Conservation (phyloP, 2,113 vertebrate species). For the Mormyrus lacerda region DNA sequence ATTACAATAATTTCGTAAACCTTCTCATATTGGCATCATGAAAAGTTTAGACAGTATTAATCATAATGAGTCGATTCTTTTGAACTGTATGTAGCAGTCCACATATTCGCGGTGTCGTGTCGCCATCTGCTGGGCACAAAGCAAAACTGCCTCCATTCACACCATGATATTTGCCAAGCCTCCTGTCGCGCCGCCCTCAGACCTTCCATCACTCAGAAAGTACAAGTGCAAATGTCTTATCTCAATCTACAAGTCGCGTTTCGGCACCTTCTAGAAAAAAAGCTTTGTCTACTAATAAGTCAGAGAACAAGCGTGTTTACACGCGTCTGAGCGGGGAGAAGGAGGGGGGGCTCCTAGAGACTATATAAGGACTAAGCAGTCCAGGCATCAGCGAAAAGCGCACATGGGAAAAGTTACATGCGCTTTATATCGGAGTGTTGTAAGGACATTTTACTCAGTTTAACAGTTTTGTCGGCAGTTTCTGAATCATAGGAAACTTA, state of each 20-base stretch:
- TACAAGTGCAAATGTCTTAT: slow-evolving; percentile 67
- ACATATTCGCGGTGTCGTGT: slow-evolving; percentile 10
- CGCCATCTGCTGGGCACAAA: slow-evolving; percentile 46
- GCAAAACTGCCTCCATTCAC: neutral
- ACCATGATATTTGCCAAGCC: slow-evolving; percentile 18
- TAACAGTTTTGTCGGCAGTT: slow-evolving; percentile 2
- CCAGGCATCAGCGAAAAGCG: slow-evolving; percentile 34
- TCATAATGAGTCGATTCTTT: neutral
- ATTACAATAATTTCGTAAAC: neutral
- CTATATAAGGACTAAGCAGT: slow-evolving; percentile 50
- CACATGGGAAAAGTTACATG: neutral
- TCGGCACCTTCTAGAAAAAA: slow-evolving; percentile 71
- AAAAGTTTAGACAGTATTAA: neutral
- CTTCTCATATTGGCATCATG: neutral
- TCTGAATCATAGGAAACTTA: neutral
- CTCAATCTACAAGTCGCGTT: slow-evolving; percentile 69
- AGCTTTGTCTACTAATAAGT: slow-evolving; percentile 70
- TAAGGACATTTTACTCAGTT: neutral
- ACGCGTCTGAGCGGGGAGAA: slow-evolving; percentile 40
- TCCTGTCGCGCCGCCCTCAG: slow-evolving; percentile 50
- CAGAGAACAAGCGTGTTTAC: slow-evolving; percentile 65
- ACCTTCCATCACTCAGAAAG: slow-evolving; percentile 56
- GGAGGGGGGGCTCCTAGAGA: slow-evolving; percentile 21
- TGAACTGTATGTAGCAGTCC: neutral
- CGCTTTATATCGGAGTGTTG: slow-evolving; percentile 8